These are phyloP conservation scores for Oreochromis grahami DNA, from an alignment of 2,797 vertebrate species.

Conservation along the genomic window DNA sequence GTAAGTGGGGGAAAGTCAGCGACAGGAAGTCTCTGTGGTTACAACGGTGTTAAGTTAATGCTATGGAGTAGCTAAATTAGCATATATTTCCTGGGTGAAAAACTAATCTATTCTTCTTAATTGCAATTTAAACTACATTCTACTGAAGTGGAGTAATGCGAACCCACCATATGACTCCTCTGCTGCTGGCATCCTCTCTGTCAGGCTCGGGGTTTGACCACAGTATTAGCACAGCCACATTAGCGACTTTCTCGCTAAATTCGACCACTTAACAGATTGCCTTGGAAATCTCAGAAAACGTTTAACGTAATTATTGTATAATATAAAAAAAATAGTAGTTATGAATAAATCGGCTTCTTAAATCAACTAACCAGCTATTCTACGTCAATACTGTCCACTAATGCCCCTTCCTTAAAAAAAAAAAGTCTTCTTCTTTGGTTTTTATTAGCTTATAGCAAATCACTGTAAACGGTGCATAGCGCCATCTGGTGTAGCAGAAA, in stretches of 20 bases:
- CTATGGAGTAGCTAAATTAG: not conserved
- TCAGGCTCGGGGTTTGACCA: not conserved
- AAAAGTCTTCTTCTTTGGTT: not conserved
- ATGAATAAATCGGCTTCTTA: not conserved
- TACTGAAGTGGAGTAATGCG: not conserved
- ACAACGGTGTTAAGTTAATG: not conserved
- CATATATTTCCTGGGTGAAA: not conserved
- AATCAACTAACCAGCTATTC: not conserved
- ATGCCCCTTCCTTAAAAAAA: not conserved
- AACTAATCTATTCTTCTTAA: not conserved
- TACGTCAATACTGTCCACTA: not conserved
- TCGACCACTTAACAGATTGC: not conserved
- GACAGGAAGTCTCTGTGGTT: not conserved
- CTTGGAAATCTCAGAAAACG: not conserved
- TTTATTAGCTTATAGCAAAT: not conserved
- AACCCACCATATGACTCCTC: slow-evolving; percentile 56
- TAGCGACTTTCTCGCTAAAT: not conserved
- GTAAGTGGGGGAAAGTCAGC: not conserved
- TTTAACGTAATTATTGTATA: not conserved
- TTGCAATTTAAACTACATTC: not conserved
- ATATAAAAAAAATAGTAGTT: not conserved
- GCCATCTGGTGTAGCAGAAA: slow-evolving; percentile 5
- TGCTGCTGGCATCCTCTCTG: slow-evolving; percentile 54
- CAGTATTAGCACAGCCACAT: not conserved
- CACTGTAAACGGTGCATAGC: fast-evolving